phyloP scores from a whole-genome alignment of 2,888 invertebrate genomes.

The Tinea trinotella region DNA sequence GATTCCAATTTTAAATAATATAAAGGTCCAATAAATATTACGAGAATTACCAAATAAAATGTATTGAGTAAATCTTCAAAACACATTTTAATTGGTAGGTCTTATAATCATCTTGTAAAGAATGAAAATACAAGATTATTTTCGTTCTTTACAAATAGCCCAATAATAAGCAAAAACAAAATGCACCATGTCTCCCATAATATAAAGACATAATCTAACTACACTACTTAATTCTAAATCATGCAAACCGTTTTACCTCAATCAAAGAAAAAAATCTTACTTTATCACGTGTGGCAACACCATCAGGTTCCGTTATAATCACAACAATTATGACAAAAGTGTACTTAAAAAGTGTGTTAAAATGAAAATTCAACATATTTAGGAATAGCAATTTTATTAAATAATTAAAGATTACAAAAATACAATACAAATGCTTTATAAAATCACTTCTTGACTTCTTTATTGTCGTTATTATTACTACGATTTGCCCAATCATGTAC shows the following conservation, averaged over 20 bases:
- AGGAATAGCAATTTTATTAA: constrained; percentile 72
- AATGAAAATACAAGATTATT: no score
- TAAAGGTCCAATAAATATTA: no score
- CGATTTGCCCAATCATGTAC: not conserved
- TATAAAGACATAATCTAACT: not conserved
- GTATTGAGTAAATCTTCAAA: no score
- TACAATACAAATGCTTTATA: constrained; percentile 66
- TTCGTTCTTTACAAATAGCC: constrained; percentile 36
- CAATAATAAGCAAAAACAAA: constrained; percentile 52
- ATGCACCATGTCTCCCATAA: constrained; percentile 72
- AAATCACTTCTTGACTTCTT: not conserved
- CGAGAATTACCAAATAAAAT: no score
- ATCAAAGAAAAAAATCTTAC: constrained; percentile 2
- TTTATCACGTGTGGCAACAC: not conserved
- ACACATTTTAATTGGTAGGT: no score
- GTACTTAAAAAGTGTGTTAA: not conserved
- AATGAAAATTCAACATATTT: not conserved
- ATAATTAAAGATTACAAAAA: constrained; percentile 70
- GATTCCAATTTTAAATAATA: no score
- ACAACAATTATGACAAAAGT: no score
- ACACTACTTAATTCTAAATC: not conserved
- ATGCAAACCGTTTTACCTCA: not conserved
- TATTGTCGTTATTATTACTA: not conserved
- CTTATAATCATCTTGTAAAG: no score
- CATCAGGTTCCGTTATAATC: no score